phyloP scores from a whole-genome alignment of 2,797 vertebrate genomes.

The Falco concolor region DNA sequence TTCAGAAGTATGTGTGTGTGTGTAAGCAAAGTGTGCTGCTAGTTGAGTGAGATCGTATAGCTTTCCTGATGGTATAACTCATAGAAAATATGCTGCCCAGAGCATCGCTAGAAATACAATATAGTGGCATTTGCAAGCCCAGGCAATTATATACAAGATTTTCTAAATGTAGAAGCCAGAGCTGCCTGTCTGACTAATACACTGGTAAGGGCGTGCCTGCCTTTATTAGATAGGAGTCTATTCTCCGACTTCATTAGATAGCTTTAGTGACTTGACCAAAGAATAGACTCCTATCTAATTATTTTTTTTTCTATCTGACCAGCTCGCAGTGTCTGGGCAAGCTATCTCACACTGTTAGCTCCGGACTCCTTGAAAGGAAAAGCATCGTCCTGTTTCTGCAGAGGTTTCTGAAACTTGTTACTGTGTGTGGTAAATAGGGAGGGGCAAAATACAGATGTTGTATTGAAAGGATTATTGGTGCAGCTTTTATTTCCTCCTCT shows the following conservation, averaged over 20 bases:
- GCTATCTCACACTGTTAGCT: background rate
- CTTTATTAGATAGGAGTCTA: background rate
- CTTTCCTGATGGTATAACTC: background rate
- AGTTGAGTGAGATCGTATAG: background rate
- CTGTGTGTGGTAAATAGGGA: background rate
- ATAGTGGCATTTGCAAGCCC: conserved; percentile 11
- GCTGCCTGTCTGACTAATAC: background rate
- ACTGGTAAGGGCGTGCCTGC: background rate
- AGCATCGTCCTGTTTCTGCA: background rate
- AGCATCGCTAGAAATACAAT: background rate
- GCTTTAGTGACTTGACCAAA: background rate
- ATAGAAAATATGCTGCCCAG: background rate
- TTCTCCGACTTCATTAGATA: background rate
- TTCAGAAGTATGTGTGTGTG: background rate
- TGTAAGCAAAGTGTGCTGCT: background rate
- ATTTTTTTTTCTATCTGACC: background rate
- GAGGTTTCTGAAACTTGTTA: background rate
- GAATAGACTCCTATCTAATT: background rate
- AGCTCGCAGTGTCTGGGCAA: background rate
- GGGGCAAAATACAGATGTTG: background rate
- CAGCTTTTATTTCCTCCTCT: background rate
- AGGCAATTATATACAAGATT: conserved; percentile 1
- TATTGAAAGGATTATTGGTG: background rate
- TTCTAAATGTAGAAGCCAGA: conserved; percentile 2
- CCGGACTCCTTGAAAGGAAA: background rate